Evolutionary conservation across 2,113 vertebrate species (phyloP).

Genomic region (Hemichromis elongatus): DNA sequence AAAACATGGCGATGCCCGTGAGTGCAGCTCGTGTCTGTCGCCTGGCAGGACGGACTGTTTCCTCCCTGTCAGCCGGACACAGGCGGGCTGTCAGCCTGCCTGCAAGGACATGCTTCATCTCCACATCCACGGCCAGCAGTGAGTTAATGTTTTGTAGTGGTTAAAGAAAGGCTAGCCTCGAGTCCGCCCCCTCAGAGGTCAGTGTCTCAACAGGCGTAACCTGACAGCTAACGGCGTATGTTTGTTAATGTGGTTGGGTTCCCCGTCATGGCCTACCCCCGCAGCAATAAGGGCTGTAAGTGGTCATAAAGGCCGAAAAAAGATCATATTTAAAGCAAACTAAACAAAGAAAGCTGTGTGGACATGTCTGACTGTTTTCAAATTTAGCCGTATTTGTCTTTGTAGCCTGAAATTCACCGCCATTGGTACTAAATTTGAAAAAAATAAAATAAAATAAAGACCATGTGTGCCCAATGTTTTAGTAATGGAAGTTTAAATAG

Average conservation of each 20-base stretch:
- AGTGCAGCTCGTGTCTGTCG: slow-evolving; percentile 13
- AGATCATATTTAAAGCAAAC: too few relatives aligned
- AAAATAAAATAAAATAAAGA: too few relatives aligned
- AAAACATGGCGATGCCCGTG: slow-evolving; percentile 65
- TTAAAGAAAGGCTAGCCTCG: not conserved
- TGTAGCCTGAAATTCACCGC: not conserved
- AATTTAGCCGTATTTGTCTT: not conserved
- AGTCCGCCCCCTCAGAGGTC: slow-evolving; percentile 22
- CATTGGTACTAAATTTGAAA: not conserved
- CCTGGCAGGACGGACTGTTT: slow-evolving; percentile 21
- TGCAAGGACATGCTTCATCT: slow-evolving; percentile 27
- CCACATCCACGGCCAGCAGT: slow-evolving; percentile 49
- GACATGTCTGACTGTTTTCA: not conserved
- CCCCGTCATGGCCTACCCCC: not conserved
- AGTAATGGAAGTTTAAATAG: not conserved
- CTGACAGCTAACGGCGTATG: not conserved
- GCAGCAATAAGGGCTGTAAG: not conserved
- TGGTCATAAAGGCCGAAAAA: not conserved
- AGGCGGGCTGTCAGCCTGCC: not conserved
- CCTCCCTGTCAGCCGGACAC: not conserved
- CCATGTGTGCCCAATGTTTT: not conserved
- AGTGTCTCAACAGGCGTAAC: not conserved
- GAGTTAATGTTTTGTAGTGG: slow-evolving; percentile 23
- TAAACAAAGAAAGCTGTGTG: not conserved
- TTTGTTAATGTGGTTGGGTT: not conserved